These are phyloP conservation scores for Aphodius granarius DNA, from an alignment of 2,888 invertebrate genomes.

Conservation along the genomic window DNA sequence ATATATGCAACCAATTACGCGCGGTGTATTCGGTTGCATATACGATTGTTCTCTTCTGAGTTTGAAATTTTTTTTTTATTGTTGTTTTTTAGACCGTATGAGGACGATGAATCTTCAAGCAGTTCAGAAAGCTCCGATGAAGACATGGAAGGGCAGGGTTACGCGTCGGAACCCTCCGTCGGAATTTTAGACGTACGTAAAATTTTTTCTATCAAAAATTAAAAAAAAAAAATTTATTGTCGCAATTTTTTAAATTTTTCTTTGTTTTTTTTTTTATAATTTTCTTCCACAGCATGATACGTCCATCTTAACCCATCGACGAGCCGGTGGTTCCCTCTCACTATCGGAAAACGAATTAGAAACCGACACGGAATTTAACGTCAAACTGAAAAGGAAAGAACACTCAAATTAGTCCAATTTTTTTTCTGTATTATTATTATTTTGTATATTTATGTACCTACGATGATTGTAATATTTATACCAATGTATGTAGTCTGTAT, in stretches of 20 bases:
- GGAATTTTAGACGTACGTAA: slow-evolving; percentile 58
- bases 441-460: background rate
- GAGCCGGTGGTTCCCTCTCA: slow-evolving; percentile 78
- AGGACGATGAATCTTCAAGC: slow-evolving; percentile 59
- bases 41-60: too few relatives aligned
- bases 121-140: slow-evolving; percentile 70
- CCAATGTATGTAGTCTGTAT: background rate
- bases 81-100: slow-evolving; percentile 52
- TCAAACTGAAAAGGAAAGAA: slow-evolving; percentile 34
- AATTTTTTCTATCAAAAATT: background rate
- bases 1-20: too few relatives aligned
- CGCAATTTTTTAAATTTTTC: slow-evolving; percentile 1
- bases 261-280: too few relatives aligned
- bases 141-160: slow-evolving; percentile 74
- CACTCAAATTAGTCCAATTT: background rate
- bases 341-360: slow-evolving; percentile 83
- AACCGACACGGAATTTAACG: slow-evolving; percentile 60
- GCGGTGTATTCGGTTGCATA: too few relatives aligned
- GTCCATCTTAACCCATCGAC: slow-evolving; percentile 53
- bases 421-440: background rate
- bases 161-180: slow-evolving; percentile 80
- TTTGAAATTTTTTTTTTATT: slow-evolving; percentile 16
- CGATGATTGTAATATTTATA: background rate
- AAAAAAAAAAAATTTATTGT: too few relatives aligned
- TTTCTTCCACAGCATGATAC: slow-evolving; percentile 20